Conservation (phyloP, 1,140 invertebrate species). For the Diachasma alloeum region DNA sequence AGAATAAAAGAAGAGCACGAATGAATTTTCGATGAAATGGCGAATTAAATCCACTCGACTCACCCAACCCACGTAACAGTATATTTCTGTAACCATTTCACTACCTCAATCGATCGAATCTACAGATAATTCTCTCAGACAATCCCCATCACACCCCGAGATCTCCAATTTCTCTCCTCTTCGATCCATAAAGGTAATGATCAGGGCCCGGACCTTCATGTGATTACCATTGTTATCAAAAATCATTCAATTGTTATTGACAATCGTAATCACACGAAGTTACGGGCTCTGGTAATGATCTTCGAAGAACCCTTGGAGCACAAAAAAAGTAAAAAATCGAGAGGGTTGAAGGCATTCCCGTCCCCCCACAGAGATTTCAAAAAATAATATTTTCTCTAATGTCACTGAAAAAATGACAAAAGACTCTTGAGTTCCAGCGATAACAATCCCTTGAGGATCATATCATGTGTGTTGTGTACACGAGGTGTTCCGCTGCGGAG, state of each 20-base stretch:
- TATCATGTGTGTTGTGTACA: background rate
- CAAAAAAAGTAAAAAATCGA: background rate
- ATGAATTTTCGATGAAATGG: background rate
- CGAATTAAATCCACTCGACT: background rate
- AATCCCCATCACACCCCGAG: background rate
- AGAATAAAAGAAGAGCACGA: background rate
- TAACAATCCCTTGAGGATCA: background rate
- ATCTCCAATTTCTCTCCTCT: background rate
- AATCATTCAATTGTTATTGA: too few species aligned
- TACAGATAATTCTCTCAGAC: background rate
- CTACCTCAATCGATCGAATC: slow-evolving; percentile 6
- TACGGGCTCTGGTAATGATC: too few species aligned
- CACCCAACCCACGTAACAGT: background rate
- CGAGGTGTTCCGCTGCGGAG: background rate
- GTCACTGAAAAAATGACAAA: background rate
- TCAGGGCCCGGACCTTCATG: too few species aligned
- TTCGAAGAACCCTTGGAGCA: background rate
- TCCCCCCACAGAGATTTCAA: background rate
- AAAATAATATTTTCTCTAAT: background rate
- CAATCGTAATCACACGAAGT: too few species aligned
- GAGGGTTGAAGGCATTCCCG: background rate
- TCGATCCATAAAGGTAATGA: background rate
- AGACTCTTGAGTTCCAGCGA: background rate
- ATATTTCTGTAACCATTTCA: background rate
- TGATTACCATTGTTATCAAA: too few species aligned